These are phyloP conservation scores for Monochamus saltuarius DNA, from an alignment of 1,140 invertebrate species.

Conservation along the genomic window DNA sequence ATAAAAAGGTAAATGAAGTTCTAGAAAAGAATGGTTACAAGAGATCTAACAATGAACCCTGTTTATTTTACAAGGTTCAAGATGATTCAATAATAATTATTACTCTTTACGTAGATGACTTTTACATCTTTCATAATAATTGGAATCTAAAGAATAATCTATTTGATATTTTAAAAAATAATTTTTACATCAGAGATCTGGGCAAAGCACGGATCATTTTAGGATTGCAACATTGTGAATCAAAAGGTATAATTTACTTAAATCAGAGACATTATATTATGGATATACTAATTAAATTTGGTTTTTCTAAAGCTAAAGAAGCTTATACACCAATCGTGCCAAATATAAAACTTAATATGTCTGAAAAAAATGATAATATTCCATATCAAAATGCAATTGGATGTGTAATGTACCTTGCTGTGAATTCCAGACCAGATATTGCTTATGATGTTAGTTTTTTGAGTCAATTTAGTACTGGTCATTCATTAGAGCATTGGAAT, in stretches of 20 bases:
- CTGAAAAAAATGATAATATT: neutral
- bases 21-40: no score
- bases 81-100: conserved; percentile 31
- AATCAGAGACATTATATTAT: conserved; percentile 14
- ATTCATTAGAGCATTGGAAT: no score
- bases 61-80: conserved; percentile 43
- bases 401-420: no score
- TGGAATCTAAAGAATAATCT: conserved; percentile 23
- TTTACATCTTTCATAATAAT: conserved; percentile 44
- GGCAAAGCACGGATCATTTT: conserved; percentile 24
- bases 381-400: conserved; percentile 5
- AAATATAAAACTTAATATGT: conserved; percentile 2
- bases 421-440: no score
- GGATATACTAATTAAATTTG: conserved; percentile 5
- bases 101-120: conserved; percentile 48
- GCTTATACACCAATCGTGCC: conserved; percentile 1
- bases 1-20: no score
- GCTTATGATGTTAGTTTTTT: no score
- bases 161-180: conserved; percentile 22
- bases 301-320: neutral
- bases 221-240: conserved; percentile 23
- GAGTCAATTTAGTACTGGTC: neutral
- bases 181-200: conserved; percentile 40
- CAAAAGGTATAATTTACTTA: conserved; percentile 13
- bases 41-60: conserved; percentile 43